Conservation (phyloP, 2,888 invertebrate species). For the Omphaloscelis lunosa region DNA sequence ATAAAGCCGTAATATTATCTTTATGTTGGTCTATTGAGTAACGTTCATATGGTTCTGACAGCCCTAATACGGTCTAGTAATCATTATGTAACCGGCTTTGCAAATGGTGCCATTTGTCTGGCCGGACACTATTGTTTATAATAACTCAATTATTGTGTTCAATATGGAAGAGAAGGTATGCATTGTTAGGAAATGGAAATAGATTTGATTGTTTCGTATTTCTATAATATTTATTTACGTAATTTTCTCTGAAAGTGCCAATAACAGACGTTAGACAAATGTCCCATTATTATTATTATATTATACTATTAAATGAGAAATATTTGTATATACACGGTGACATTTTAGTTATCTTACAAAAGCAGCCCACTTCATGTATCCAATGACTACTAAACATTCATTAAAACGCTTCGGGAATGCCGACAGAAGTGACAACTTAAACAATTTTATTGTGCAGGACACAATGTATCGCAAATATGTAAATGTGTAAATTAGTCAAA, state of each 20-base stretch:
- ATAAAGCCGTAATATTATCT: background rate
- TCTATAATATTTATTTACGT: background rate
- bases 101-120: constrained; percentile 36
- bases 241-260: background rate
- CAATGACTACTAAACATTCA: too few relatives aligned
- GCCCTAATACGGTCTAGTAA: constrained; percentile 32
- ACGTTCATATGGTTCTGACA: constrained; percentile 17
- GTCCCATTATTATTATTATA: too few relatives aligned
- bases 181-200: constrained; percentile 12
- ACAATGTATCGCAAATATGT: too few relatives aligned
- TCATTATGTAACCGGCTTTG: constrained; percentile 26
- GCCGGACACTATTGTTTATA: constrained; percentile 22
- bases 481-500: too few relatives aligned
- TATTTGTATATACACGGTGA: too few relatives aligned
- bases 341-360: too few relatives aligned
- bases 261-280: background rate
- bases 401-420: too few relatives aligned
- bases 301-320: too few relatives aligned
- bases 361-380: too few relatives aligned
- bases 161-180: background rate
- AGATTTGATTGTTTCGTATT: background rate
- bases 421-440: too few relatives aligned
- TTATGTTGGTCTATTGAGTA: background rate
- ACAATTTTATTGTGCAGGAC: too few relatives aligned
- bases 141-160: constrained; percentile 31